Base-by-base conservation (phyloP, 2,888 invertebrate genomes). In the Tubiluchus corallicola region DNA sequence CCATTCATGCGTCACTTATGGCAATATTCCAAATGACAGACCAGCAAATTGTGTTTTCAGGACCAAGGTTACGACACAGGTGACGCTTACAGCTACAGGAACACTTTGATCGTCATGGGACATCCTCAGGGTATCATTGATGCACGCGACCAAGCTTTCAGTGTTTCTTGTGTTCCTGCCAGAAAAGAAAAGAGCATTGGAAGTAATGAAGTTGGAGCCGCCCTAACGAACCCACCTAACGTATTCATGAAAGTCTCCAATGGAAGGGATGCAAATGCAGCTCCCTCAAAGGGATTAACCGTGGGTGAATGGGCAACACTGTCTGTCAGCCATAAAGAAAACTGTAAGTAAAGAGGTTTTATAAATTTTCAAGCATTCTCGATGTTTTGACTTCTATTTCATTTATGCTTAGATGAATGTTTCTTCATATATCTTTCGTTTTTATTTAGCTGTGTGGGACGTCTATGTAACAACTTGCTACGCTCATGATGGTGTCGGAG, bases 381-480 rank as follows among this genome's bases (percentile, higher is more conserved):
- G n/a, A n/a, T n/a, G n/a, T n/a, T n/a, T n/a, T n/a, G n/a, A n/a
- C n/a, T n/a, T n/a, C n/a, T n/a, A n/a, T n/a, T n/a, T n/a, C n/a
- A n/a, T n/a, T n/a, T n/a, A n/a, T n/a, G n/a, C n/a, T n/a, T n/a
- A n/a, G n/a, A n/a, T n/a, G n/a, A n/a, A n/a, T n/a, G n/a, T n/a
- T n/a, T n/a, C n/a, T n/a, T n/a, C n/a, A n/a, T n/a, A n/a, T n/a
- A n/a, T n/a, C n/a, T n/a, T n/a, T n/a, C n/a, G n/a, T n/a, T n/a
- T n/a, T n/a, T n/a, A n/a, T n/a, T 29, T n/a, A 29, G 29, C 9
- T 29, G n/a, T 29, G 9, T 29, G 29, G 29, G 88, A 90, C 64
- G 88, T 90, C 88, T 67, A 88, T 52, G 87, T 90, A 4, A 71
- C 88, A 46, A 88, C 88, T 58, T 90, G 88, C 60, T 82, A 88